Evolutionary conservation across 1,140 invertebrate species (phyloP).

Genomic region (Lysiphlebus fabarum): DNA sequence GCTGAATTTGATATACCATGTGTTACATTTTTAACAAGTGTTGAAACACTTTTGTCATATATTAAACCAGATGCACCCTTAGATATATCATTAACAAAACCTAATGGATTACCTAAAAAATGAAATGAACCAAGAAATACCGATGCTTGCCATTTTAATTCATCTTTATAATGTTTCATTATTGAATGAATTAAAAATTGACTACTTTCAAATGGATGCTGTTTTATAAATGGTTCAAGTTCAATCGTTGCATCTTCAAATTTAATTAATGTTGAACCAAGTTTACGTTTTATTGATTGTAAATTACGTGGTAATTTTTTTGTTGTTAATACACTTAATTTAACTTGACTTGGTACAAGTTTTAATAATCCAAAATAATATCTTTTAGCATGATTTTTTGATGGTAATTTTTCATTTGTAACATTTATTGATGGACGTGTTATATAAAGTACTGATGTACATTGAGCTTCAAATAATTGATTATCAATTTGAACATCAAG

Average conservation of each 20-base stretch:
- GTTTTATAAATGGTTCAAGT: conserved; percentile 78
- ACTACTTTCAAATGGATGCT: conserved; percentile 86
- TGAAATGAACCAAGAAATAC: conserved; percentile 95
- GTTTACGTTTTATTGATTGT: conserved; percentile 75
- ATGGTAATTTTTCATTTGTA: conserved; percentile 65
- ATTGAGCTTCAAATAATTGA: conserved; percentile 81
- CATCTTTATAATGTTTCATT: conserved; percentile 79
- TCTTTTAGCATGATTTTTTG: conserved; percentile 70
- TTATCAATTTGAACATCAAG: conserved; percentile 85
- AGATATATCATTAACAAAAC: conserved; percentile 91
- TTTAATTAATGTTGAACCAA: conserved; percentile 85
- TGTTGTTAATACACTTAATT: conserved; percentile 81
- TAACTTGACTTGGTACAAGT: conserved; percentile 74
- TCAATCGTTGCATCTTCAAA: conserved; percentile 96
- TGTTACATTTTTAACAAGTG: conserved; percentile 97
- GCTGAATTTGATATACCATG: conserved; percentile 94
- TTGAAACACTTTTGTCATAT: no score
- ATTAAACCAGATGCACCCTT: conserved; percentile 90
- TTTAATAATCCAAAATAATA: conserved; percentile 90
- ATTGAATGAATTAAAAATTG: conserved; percentile 75
- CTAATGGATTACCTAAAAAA: conserved; percentile 95
- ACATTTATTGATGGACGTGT: conserved; percentile 59
- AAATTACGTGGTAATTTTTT: conserved; percentile 76
- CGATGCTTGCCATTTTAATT: conserved; percentile 91
- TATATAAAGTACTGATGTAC: conserved; percentile 79